These are phyloP conservation scores for Samia ricini DNA, from an alignment of 1,140 invertebrate species.

Conservation along the genomic window DNA sequence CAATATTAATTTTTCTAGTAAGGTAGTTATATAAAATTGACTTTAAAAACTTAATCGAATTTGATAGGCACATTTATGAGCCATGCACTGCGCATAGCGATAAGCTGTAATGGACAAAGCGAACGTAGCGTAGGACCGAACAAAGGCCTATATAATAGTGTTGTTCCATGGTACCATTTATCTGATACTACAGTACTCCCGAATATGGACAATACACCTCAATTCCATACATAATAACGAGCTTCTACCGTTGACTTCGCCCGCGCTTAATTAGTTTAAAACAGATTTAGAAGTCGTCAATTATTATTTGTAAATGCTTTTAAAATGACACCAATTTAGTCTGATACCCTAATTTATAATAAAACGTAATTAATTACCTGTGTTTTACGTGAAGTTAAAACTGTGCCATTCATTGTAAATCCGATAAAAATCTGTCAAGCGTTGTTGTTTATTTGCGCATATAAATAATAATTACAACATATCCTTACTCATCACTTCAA, in stretches of 20 bases:
- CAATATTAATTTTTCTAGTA: too few relatives aligned
- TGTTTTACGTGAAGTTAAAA: too few relatives aligned
- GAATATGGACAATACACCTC: constrained; percentile 45
- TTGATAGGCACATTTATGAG: background rate
- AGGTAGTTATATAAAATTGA: background rate
- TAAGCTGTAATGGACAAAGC: constrained; percentile 41
- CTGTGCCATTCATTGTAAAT: too few relatives aligned
- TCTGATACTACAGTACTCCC: constrained; percentile 49
- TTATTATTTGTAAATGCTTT: too few relatives aligned
- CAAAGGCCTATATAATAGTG: constrained; percentile 60
- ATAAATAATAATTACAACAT: too few relatives aligned
- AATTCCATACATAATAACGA: background rate
- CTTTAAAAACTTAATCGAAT: constrained; percentile 5
- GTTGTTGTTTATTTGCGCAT: too few relatives aligned
- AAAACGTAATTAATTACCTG: too few relatives aligned
- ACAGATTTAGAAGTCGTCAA: background rate
- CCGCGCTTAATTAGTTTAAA: background rate
- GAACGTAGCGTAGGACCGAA: constrained; percentile 37
- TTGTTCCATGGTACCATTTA: constrained; percentile 54
- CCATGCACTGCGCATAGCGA: constrained; percentile 18
- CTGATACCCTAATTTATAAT: too few relatives aligned
- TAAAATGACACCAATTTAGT: too few relatives aligned
- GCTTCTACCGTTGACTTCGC: background rate
- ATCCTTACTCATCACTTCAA: too few relatives aligned
- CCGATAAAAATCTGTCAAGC: too few relatives aligned